Percentiles rank a stretch among this genome's conserved stretches.
phyloP scores from a whole-genome alignment of 1,140 invertebrate species.

The Ladona fulva region DNA sequence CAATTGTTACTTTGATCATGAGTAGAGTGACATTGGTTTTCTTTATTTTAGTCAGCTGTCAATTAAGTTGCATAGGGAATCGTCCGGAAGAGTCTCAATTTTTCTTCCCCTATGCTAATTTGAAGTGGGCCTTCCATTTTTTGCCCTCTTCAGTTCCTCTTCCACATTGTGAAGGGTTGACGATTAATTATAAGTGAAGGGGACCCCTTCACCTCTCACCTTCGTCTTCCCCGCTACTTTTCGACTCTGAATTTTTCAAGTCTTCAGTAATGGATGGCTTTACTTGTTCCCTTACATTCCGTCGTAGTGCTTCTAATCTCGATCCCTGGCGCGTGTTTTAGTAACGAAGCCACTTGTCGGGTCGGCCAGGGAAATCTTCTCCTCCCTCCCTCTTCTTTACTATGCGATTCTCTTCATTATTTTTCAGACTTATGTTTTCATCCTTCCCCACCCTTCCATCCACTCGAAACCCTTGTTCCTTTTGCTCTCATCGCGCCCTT shows the following conservation, averaged over 20 bases:
- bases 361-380: not conserved
- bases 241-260: conserved; percentile 7
- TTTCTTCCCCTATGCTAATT: too few relatives aligned
- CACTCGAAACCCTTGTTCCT: too few relatives aligned
- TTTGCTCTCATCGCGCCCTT: too few relatives aligned
- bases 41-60: too few relatives aligned
- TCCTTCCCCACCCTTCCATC: not conserved
- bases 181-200: too few relatives aligned
- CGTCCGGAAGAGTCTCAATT: too few relatives aligned
- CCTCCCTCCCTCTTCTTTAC: not conserved
- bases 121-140: too few relatives aligned
- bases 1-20: too few relatives aligned
- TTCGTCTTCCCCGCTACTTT: not conserved
- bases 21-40: too few relatives aligned
- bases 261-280: not conserved
- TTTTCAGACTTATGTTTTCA: not conserved
- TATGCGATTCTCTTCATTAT: not conserved
- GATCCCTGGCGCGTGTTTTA: conserved; percentile 1
- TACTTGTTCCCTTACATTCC: not conserved
- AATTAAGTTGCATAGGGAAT: too few relatives aligned
- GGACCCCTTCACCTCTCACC: not conserved
- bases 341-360: conserved; percentile 6
- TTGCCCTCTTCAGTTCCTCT: too few relatives aligned
- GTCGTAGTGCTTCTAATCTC: not conserved
- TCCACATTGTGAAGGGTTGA: too few relatives aligned